Conservation (phyloP, 2,113 vertebrate genomes). For the Meles meles region DNA sequence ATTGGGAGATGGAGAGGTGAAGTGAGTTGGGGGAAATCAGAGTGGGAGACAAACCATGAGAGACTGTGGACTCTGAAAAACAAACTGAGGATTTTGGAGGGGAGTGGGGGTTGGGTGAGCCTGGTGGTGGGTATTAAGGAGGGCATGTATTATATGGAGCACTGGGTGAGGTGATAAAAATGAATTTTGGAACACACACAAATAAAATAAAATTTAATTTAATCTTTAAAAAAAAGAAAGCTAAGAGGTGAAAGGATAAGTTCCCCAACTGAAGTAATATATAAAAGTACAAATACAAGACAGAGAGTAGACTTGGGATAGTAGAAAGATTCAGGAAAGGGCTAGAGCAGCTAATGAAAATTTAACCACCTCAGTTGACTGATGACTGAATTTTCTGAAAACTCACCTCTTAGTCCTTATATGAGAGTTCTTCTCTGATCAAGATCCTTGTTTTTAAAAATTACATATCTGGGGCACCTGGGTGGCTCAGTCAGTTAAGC, state of each 20-base stretch:
- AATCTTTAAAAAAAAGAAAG: background rate
- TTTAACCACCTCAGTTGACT: background rate
- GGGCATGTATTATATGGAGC: too few relatives aligned
- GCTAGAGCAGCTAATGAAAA: background rate
- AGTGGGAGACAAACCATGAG: too few relatives aligned
- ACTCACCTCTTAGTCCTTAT: background rate
- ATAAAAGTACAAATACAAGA: background rate
- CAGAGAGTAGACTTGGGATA: rapidly evolving
- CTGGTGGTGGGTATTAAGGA: too few relatives aligned
- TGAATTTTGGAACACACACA: too few relatives aligned
- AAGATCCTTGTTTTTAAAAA: background rate
- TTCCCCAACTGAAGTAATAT: background rate
- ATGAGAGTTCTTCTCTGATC: background rate
- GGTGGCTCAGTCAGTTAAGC: background rate
- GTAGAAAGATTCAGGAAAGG: background rate
- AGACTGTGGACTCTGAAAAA: too few relatives aligned
- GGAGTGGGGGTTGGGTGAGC: too few relatives aligned
- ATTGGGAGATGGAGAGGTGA: too few relatives aligned
- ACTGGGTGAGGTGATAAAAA: too few relatives aligned
- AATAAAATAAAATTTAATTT: too few relatives aligned
- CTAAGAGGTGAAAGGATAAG: background rate
- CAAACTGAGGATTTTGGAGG: too few relatives aligned
- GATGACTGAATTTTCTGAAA: background rate
- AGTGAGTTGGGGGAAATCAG: too few relatives aligned
- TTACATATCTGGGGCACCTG: background rate